Evolutionary conservation across 2,888 invertebrate species (phyloP), one percentile per base, ranked within the genome.

Genomic region (Melinaea marsaeus): DNA sequence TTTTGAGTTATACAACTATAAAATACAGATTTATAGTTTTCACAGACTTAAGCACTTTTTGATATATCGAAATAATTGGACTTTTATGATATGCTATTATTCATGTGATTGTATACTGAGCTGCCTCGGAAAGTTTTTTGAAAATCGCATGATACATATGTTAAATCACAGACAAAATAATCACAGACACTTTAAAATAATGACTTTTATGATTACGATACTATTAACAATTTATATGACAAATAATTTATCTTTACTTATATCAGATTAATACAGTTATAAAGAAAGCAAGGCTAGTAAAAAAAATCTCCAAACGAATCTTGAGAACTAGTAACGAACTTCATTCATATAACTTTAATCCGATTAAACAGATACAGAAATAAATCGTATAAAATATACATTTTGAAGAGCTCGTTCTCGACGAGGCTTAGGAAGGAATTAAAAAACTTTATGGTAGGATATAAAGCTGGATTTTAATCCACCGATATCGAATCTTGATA

Each of bases 371-470:
- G 56, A 65, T 69, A 72, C 72, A 72, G 75, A 71, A 76, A 76
- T 66, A 56, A 69, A 69, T 77, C 74, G 70, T 75, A 75, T 79
- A 75, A 80, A 76, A 79, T 77, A 78, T 75, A 79, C 73, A 75
- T 74, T 76, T 76, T 78, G 74, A 75, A 75, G 64, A 71, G 69
- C 70, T 71, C 70, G 66, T 69, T 79, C 71, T 78, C 77, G 75
- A 74, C 75, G 37, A 37, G 79, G 72, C 75, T 76, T 77, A 74
- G 75, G 70, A 76, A 68, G 74, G 72, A 75, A 74, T 76, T 75
- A 69, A 74, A 77, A 75, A 72, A 77, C 78, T 82, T 80, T 79
- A 83, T 79, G 71, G 64, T 73, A 62, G 65, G 71, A 75, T 75
- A 81, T 51, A 83, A 84, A 81, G 79, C 75, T 74, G 73, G 75